Evolutionary conservation across 2,113 vertebrate species (phyloP).

Genomic region (Caranx ignobilis): DNA sequence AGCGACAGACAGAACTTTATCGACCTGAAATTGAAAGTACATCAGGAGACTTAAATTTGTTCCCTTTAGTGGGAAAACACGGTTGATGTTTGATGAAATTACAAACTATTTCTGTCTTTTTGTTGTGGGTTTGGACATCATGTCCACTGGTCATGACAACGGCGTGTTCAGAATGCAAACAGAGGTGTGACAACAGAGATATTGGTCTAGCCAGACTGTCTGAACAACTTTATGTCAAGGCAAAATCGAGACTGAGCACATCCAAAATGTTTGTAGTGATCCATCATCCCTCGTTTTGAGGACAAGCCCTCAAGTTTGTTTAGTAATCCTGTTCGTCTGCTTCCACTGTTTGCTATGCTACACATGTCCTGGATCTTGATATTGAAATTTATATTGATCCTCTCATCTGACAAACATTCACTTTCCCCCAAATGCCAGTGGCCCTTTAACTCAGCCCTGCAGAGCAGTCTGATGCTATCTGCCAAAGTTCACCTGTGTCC

Average conservation of each 20-base stretch:
- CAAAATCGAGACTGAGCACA: not conserved
- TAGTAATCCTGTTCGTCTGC: not conserved
- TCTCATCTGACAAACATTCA: slow-evolving; percentile 11
- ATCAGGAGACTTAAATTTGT: not conserved
- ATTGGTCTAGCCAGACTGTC: not conserved
- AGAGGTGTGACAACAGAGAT: not conserved
- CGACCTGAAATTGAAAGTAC: slow-evolving; percentile 78
- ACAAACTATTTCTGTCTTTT: not conserved
- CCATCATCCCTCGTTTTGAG: not conserved
- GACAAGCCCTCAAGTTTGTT: not conserved
- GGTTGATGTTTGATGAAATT: not conserved
- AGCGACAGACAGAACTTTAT: slow-evolving; percentile 89
- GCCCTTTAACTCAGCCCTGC: not conserved
- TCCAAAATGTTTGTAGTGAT: not conserved
- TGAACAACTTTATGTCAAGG: not conserved
- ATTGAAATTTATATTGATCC: slow-evolving; percentile 5
- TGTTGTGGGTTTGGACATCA: not conserved
- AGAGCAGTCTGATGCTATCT: slow-evolving; percentile 26
- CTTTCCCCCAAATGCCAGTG: slow-evolving; percentile 8
- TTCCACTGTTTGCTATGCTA: not conserved
- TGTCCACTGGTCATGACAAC: not conserved
- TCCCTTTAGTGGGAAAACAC: not conserved
- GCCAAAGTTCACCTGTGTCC: not conserved
- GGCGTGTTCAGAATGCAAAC: not conserved
- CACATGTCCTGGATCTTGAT: slow-evolving; percentile 11